Base-by-base conservation (phyloP, 2,113 vertebrate genomes). In the Misgurnus mizolepis region DNA sequence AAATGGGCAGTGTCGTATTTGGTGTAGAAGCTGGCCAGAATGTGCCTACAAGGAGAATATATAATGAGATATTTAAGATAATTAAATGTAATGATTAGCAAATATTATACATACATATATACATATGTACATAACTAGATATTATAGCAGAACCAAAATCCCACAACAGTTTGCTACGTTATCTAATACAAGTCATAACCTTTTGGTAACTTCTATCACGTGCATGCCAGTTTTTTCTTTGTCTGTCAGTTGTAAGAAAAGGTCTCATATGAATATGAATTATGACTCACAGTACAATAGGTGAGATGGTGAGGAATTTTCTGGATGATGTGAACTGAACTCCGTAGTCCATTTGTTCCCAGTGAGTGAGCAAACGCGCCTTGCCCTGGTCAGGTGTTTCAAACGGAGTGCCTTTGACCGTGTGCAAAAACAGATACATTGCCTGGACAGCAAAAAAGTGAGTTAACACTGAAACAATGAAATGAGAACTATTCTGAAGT, bases 321-420 rank as follows among this genome's bases (percentile, higher is more conserved):
- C 96, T 93, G 0, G 97, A 96, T 0, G 97, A 93, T 0, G 97
- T 98, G 89, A 96, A 97, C 82, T 98, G 97, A 11, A 95, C 87
- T 0, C 97, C 95, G 0, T 97, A 94, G 91, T 97, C 97, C 86
- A 97, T 98, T 89, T 98, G 96, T 85, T 98, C 96, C 97, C 97
- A 98, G 85, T 97, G 95, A 5, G 96, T 97, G 66, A 98, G 93
- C 22, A 98, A 92, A 2, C 96, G 95, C 67, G 94, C 95, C 89
- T 94, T 96, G 76, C 97, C 97, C 86, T 98, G 97, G 86, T 97
- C 96, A 0, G 96, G 96, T 0, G 97, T 97, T 88, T 98, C 96
- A 67, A 97, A 98, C 0, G 97, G 96, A 27, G 96, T 98, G 0
- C 97, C 97, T 88, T 98, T 98, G 77, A 98, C 95, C 0, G 93